Conservation (phyloP, 2,113 vertebrate genomes). For the Physeter macrocephalus region DNA sequence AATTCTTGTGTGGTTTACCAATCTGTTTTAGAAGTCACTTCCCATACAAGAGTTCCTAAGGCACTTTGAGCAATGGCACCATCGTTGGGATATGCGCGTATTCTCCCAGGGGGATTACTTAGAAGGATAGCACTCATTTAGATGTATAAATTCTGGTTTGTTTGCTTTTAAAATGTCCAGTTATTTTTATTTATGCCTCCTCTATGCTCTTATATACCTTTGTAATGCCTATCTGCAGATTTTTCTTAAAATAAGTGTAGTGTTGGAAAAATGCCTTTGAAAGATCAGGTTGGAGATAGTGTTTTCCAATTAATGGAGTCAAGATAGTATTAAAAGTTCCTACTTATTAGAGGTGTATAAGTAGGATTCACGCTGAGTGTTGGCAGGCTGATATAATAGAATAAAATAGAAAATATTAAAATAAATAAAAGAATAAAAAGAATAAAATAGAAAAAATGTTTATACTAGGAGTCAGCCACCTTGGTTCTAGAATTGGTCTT, state of each 20-base stretch:
- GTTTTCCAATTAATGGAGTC: slow-evolving; percentile 22
- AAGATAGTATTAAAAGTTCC: slow-evolving; percentile 18
- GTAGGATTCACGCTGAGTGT: neutral
- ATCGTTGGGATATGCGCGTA: neutral
- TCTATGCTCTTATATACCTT: slow-evolving; percentile 21
- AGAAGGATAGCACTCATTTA: neutral
- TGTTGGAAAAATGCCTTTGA: slow-evolving; percentile 25
- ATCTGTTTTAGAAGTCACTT: neutral
- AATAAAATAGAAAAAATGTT: neutral
- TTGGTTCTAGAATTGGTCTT: neutral
- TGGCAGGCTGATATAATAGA: neutral
- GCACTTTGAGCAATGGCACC: neutral
- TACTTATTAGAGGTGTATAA: neutral
- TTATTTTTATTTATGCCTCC: slow-evolving; percentile 55
- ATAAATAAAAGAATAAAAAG: no score
- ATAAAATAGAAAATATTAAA: no score
- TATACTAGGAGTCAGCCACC: neutral
- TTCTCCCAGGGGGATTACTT: neutral
- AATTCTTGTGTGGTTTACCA: neutral
- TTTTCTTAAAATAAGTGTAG: slow-evolving; percentile 45
- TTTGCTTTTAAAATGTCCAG: slow-evolving; percentile 52
- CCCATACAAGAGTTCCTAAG: neutral
- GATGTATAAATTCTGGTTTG: slow-evolving; percentile 45
- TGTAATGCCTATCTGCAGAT: slow-evolving; percentile 30
- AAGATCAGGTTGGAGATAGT: neutral